Conservation (phyloP, 2,113 vertebrate genomes). For the Cisticola juncidis region DNA sequence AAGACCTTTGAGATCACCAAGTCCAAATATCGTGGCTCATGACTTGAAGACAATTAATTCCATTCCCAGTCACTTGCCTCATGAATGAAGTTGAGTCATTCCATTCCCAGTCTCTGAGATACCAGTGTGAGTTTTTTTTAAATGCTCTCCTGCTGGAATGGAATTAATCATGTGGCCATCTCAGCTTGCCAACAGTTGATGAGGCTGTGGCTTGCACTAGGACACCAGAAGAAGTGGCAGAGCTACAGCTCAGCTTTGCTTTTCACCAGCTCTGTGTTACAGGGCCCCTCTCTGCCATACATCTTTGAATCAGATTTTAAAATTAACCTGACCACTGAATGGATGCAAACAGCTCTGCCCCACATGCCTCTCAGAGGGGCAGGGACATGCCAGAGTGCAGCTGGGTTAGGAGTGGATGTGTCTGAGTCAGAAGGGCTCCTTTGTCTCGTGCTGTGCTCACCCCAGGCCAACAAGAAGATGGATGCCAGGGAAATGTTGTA, state of each 20-base stretch:
- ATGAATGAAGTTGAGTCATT: not conserved
- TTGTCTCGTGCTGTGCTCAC: not conserved
- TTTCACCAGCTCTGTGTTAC: not conserved
- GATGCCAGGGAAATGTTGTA: not conserved
- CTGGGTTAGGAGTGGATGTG: not conserved
- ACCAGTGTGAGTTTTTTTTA: not conserved
- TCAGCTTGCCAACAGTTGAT: fast-evolving
- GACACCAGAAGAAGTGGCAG: not conserved
- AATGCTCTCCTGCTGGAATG: not conserved
- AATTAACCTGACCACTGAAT: not conserved
- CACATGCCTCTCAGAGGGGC: not conserved
- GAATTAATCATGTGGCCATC: not conserved
- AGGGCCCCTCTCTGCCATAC: not conserved
- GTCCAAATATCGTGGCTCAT: not conserved
- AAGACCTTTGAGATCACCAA: not conserved
- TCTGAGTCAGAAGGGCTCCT: not conserved
- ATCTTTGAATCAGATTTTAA: not conserved
- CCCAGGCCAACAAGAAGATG: not conserved
- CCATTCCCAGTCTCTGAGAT: not conserved
- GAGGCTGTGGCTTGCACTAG: not conserved
- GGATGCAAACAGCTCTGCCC: not conserved
- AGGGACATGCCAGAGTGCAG: not conserved
- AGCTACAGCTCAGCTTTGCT: not conserved
- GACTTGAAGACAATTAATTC: not conserved
- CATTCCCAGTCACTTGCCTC: not conserved